phyloP scores from a whole-genome alignment of 2,113 vertebrate species.

The Microcebus tavaratra region DNA sequence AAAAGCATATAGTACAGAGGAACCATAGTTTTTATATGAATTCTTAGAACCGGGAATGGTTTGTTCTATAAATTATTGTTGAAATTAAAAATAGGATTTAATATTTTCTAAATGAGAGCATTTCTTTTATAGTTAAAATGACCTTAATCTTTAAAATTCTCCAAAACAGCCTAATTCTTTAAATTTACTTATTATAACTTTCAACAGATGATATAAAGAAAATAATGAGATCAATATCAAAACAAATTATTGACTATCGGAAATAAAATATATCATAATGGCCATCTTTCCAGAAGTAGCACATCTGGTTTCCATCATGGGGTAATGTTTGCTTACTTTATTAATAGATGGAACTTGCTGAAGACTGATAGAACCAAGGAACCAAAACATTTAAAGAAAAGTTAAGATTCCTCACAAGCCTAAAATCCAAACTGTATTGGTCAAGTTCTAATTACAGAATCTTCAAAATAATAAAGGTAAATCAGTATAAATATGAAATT shows the following conservation, averaged over 20 bases:
- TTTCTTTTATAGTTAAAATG: slow-evolving; percentile 21
- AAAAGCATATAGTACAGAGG: not conserved
- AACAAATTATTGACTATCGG: not conserved
- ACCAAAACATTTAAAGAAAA: not conserved
- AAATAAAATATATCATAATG: slow-evolving; percentile 22
- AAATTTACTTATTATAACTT: slow-evolving; percentile 50
- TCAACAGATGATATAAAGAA: slow-evolving; percentile 20
- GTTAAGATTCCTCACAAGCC: not conserved
- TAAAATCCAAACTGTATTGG: slow-evolving; percentile 24
- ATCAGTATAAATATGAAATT: not conserved
- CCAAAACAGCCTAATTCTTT: not conserved
- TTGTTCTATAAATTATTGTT: slow-evolving; percentile 14
- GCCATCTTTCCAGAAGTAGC: not conserved
- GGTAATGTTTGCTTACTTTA: not conserved
- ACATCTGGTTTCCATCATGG: not conserved
- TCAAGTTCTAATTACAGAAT: slow-evolving; percentile 24
- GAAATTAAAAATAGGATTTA: slow-evolving; percentile 47
- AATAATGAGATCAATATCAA: slow-evolving; percentile 24
- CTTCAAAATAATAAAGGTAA: not conserved
- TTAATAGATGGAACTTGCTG: not conserved
- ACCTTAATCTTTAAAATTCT: not conserved
- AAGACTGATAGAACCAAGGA: not conserved
- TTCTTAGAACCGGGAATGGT: not conserved
- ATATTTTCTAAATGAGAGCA: slow-evolving; percentile 4
- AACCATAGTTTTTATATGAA: not conserved